These are phyloP conservation scores for Lota lota DNA, from an alignment of 2,113 vertebrate species.

Conservation along the genomic window DNA sequence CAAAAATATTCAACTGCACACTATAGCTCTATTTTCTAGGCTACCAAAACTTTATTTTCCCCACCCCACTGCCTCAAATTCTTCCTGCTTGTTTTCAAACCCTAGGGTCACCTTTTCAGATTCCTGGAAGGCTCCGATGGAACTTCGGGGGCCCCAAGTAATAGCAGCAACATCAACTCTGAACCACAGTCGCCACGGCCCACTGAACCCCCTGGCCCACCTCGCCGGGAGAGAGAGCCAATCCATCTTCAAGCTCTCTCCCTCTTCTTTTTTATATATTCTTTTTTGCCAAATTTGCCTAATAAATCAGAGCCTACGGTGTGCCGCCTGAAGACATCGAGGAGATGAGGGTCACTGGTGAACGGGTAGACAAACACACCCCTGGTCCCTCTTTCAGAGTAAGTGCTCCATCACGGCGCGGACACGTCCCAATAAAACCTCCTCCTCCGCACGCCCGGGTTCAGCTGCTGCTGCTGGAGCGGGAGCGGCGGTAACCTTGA, in stretches of 20 bases:
- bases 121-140: not conserved
- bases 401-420: constrained; percentile 14
- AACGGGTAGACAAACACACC: constrained; percentile 31
- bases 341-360: constrained; percentile 27
- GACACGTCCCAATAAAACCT: constrained; percentile 28
- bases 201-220: constrained; percentile 30
- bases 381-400: constrained; percentile 14
- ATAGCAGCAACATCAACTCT: constrained; percentile 40
- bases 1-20: constrained; percentile 8
- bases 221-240: constrained; percentile 10
- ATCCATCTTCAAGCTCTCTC: constrained; percentile 37
- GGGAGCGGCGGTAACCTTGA: constrained; percentile 32
- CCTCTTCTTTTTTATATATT: no score
- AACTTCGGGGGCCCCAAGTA: not conserved
- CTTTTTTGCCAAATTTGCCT: constrained; percentile 15
- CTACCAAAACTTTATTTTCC: constrained; percentile 22
- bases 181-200: not conserved
- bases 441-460: constrained; percentile 1
- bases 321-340: constrained; percentile 29
- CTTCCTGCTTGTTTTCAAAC: constrained; percentile 50
- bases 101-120: constrained; percentile 37
- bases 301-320: constrained; percentile 43
- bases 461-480: constrained; percentile 2
- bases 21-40: constrained; percentile 38
- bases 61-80: constrained; percentile 37